Conservation (phyloP, 1,140 invertebrate species). For the Drosophila baimaii region DNA sequence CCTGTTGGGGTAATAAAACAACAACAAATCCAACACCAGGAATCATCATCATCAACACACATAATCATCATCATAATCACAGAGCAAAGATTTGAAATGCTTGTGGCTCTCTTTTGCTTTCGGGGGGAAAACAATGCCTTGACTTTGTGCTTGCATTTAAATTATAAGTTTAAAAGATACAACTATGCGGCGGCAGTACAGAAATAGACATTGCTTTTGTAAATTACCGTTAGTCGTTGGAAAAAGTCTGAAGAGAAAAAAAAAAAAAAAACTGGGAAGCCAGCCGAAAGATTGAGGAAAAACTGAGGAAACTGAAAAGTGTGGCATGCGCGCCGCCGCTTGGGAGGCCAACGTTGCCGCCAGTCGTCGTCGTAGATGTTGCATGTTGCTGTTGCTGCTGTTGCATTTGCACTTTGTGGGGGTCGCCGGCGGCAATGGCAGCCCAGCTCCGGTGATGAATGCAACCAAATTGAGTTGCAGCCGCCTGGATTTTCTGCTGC, state of each 20-base stretch:
- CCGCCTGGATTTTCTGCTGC: conserved; percentile 4
- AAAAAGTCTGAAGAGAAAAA: conserved; percentile 6
- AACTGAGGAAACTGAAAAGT: conserved; percentile 18
- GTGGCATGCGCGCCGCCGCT: conserved; percentile 20
- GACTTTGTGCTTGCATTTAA: conserved; percentile 82
- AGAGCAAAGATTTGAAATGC: conserved; percentile 59
- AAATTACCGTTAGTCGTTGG: conserved; percentile 75
- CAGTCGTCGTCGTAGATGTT: conserved; percentile 12
- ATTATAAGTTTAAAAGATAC: conserved; percentile 76
- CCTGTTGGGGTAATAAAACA: conserved; percentile 35
- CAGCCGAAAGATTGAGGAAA: conserved; percentile 62
- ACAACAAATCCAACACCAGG: conserved; percentile 25
- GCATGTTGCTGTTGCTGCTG: conserved; percentile 14
- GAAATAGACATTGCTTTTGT: conserved; percentile 75
- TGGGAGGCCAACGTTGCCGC: conserved; percentile 18
- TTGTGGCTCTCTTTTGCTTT: conserved; percentile 15
- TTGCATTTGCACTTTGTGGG: conserved; percentile 40
- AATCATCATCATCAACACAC: conserved; percentile 50
- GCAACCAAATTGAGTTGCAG: conserved; percentile 44
- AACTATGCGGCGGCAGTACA: conserved; percentile 51
- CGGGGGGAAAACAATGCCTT: conserved; percentile 64
- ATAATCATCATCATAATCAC: conserved; percentile 58
- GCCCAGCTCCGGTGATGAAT: conserved; percentile 35
- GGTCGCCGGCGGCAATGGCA: conserved; percentile 34
- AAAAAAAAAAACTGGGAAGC: conserved; percentile 54